Base-by-base conservation (phyloP, 2,113 vertebrate species). In the Apteryx mantelli region DNA sequence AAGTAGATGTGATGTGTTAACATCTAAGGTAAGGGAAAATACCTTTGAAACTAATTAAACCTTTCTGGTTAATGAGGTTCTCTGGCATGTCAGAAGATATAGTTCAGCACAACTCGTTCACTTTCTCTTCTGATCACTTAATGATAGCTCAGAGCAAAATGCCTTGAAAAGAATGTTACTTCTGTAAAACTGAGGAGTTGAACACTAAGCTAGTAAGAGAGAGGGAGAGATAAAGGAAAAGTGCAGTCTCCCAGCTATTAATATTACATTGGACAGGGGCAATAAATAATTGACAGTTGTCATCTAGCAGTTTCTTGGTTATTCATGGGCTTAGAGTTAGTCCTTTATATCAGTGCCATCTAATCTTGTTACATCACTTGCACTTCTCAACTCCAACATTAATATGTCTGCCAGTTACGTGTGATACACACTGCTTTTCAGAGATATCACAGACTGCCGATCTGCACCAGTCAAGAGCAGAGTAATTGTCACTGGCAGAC, bases 201-300 rank as follows among this genome's bases (percentile, higher is more conserved):
- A 82, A 73, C 42, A 88, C 53, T 80, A 84, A 81, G 14, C 42
- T 28, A 58, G 75, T 42, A 60, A 88, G 60, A 89, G 21, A 66
- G 18, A 92, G 32, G 75, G 30, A 88, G 28, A 85, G 32, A 86
- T 14, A 78, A 85, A 87, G 24, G 13, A 80, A 93, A 96, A 81
- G 11, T 78, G 17, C 17, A 89, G 70, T 26, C 65, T 97, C 56
- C 40, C 58, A 93, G 82, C 85, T 94, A 88, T 98, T 98, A 97
- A 95, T 97, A 96, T 97, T 83, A 92, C 71, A 91, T 83, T 94
- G 80, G 91, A 97, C 84, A 96, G 80, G 60, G 70, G 26, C 83
- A 91, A 96, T 98, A 98, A 98, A 98, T 97, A 98, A 97, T 96
- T 98, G 94, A 98, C 94, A 95, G 69, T 91, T 97, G 95, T 96